Evolutionary conservation across 1,140 invertebrate genomes (phyloP), one percentile per base, ranked within the genome.

Genomic region (Doryteuthis pealeii): DNA sequence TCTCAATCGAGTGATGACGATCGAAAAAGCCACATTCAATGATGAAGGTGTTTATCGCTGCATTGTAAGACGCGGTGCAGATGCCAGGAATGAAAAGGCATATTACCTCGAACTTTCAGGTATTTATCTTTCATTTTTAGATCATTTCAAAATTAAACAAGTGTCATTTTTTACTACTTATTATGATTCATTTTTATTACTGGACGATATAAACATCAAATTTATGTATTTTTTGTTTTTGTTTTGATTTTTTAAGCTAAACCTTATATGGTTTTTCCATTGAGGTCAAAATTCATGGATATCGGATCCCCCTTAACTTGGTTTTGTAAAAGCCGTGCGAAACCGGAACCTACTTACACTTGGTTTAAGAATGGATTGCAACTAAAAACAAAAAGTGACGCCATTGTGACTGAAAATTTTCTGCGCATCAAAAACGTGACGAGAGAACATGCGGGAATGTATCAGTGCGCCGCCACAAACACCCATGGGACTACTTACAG

Each of bases 401-500:
- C 81, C 1, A 83, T 86, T 71, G 77, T 86, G 14, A 71, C 43
- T 0, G 73, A 72, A 14, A 84, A 83, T 75, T 77, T 81, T 6
- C 73, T 84, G n/a, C 75, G 58, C 22, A 80, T 86, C n/a, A n/a
- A n/a, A n/a, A 69, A 33, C 82, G 96, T 96, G 0, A 91, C 89
- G 76, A 99, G 99, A 90, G 93, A 95, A 72, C 89, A 99, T 89
- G 91, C 93, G 74, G 96, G 93, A n/a, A 97, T 98, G 94, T 99
- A 96, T 87, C 96, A 98, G 82, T 99, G 97, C 87, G 90, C 92
- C 83, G 96, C 96, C 1, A 91, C 89, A 77, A 99, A 99, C 91
- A 93, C 95, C 74, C 88, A 97, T 5, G 96, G 94, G 84, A 92
- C 92, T 0, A 92, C 90, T 66, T 98, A 93, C 87, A 96, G 95